These are phyloP conservation scores for Coelopa frigida DNA, from an alignment of 1,140 invertebrate genomes.

Conservation along the genomic window DNA sequence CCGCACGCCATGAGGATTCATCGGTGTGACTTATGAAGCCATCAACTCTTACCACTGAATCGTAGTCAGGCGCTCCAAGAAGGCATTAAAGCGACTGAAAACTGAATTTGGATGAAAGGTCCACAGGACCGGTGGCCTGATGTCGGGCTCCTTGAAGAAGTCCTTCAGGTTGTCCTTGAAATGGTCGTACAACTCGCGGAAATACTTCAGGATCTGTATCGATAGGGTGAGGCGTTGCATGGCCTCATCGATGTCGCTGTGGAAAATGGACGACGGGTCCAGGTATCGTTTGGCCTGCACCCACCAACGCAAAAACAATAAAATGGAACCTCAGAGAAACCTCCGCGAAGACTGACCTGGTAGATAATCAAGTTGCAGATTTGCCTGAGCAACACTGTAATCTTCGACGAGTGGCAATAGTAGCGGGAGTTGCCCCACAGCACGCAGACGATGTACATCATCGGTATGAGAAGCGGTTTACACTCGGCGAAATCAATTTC, in stretches of 20 bases:
- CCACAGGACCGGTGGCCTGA: slow-evolving; percentile 54
- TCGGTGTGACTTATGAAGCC: neutral
- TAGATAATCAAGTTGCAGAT: slow-evolving; percentile 86
- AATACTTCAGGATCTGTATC: slow-evolving; percentile 59
- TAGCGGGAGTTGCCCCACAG: slow-evolving; percentile 82
- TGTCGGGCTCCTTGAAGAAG: slow-evolving; percentile 45
- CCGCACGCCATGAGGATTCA: neutral
- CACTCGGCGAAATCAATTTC: slow-evolving; percentile 78
- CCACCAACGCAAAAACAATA: slow-evolving; percentile 25
- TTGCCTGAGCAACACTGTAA: slow-evolving; percentile 82
- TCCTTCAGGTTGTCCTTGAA: slow-evolving; percentile 62
- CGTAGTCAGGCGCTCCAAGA: slow-evolving; percentile 70
- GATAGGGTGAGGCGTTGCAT: slow-evolving; percentile 67
- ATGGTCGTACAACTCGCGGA: slow-evolving; percentile 56
- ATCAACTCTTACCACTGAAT: slow-evolving; percentile 56
- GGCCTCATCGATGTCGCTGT: slow-evolving; percentile 84
- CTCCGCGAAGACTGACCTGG: slow-evolving; percentile 48
- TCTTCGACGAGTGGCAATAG: slow-evolving; percentile 80
- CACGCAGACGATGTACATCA: slow-evolving; percentile 80
- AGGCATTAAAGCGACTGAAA: slow-evolving; percentile 78
- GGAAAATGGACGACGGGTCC: slow-evolving; percentile 81
- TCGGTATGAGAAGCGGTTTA: slow-evolving; percentile 62
- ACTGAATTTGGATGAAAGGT: slow-evolving; percentile 83
- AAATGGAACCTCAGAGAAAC: neutral
- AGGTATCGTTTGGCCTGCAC: slow-evolving; percentile 72